Conservation (phyloP, 2,888 invertebrate species). For the Ischnura elegans region DNA sequence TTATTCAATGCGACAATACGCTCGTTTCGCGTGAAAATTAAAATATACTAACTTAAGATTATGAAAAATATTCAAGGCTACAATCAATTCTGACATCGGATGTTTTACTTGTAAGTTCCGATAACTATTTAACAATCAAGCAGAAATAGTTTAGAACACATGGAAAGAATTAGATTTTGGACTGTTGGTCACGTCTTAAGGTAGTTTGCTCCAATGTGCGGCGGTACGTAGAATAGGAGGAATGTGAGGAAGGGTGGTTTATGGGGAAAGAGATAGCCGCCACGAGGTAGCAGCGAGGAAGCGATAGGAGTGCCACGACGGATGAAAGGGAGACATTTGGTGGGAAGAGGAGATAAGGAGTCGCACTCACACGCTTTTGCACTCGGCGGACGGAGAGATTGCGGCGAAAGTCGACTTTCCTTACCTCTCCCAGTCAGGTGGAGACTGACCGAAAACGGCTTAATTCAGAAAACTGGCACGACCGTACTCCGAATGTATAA, state of each 20-base stretch:
- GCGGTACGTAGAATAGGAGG: not conserved
- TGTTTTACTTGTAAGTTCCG: no score
- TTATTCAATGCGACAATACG: no score
- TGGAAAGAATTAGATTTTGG: no score
- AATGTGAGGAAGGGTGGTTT: not conserved
- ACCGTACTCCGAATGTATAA: not conserved
- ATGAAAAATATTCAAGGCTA: no score
- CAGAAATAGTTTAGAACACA: no score
- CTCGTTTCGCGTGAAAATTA: no score
- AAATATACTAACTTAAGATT: no score
- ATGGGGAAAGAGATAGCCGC: not conserved
- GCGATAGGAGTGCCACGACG: not conserved
- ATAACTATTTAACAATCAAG: no score
- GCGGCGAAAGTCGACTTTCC: not conserved
- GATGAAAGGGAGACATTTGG: not conserved
- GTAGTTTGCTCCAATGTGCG: no score
- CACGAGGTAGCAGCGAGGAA: no score
- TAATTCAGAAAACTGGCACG: not conserved
- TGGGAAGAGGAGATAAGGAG: not conserved
- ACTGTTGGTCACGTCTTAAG: no score
- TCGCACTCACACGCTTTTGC: not conserved
- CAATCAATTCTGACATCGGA: no score
- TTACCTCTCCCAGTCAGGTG: not conserved
- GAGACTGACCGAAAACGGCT: not conserved
- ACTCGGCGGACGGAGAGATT: not conserved